Percentiles rank a stretch among this genome's conserved stretches.
phyloP scores from a whole-genome alignment of 2,888 invertebrate species.

The Lepidocyrtoides sp. region DNA sequence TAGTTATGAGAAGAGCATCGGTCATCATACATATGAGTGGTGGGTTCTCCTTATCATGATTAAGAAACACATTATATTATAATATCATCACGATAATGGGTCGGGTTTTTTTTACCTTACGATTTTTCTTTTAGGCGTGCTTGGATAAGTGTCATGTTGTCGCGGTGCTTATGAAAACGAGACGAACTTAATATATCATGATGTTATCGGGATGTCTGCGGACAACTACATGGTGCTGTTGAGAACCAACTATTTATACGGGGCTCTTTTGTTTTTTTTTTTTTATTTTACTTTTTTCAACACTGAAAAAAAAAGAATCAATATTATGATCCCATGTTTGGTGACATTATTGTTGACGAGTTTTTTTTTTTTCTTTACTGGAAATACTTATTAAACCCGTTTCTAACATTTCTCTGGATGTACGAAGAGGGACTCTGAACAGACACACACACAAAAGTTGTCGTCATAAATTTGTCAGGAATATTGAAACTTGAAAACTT shows the following conservation, averaged over 20 bases:
- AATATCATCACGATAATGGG: conserved; percentile 77
- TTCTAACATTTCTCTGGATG: conserved; percentile 5
- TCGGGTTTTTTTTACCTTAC: conserved; percentile 61
- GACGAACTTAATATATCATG: conserved; percentile 77
- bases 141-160: conserved; percentile 36
- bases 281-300: background rate
- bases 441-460: conserved; percentile 83
- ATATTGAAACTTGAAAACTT: background rate
- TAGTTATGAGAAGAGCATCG: background rate
- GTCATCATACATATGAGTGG: conserved; percentile 21
- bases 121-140: background rate
- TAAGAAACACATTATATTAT: conserved; percentile 76
- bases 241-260: background rate
- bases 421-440: no score
- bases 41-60: conserved; percentile 47
- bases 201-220: conserved; percentile 47
- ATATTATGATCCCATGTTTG: conserved; percentile 57
- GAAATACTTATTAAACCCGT: conserved; percentile 38
- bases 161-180: conserved; percentile 49
- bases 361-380: background rate
- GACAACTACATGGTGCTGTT: no score
- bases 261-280: background rate
- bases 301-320: conserved; percentile 8
- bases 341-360: conserved; percentile 58
- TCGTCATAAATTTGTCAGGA: conserved; percentile 82